Base-by-base conservation (phyloP, 2,113 vertebrate species). In the Cnemophilus loriae region DNA sequence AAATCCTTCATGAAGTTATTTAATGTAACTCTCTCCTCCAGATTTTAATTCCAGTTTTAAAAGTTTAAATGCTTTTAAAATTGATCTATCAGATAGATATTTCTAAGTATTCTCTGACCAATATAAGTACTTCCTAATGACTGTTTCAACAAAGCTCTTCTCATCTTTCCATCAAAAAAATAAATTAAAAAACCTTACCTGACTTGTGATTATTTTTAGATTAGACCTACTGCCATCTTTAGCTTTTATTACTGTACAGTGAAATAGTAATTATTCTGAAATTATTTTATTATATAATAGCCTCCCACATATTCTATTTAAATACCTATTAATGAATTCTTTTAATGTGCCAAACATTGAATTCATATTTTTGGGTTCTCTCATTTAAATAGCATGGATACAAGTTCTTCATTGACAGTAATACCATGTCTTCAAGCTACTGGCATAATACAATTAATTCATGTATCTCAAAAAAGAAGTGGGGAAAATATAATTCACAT, bases 311-410 rank as follows among this genome's bases (percentile, higher is more conserved):
- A 76, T 71, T 73, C 95, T 91, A 96, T 93, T 96, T 95, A 94
- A 96, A 75, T 37, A 64, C 41, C n/a, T 89, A 95, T 94, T 97
- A 97, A 97, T 88, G 68, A 95, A 92, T 93, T 79, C 26, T 76
- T 96, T 96, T 87, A 93, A 96, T 87, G 32, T 93, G 81, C 88
- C 74, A 96, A 95, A 90, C 79, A 74, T 10, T 92, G 74, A 96
- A 92, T 33, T 89, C 32, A 27, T 81, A 39, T 84, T 60, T 94
- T 84, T 86, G 73, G 44, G 65, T 93, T 90, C 65, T 81, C 90
- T 83, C 47, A 93, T 61, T 93, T 95, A 94, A 93, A 91, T 64
- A 94, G 78, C 63, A 91, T 4, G 87, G 70, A 90, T 87, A 70
- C n/a, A 94, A 57, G 44, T 89, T 97, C 95, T 96, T 93, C 77